Conservation (phyloP, 2,797 vertebrate species). For the Crax fasciolata region DNA sequence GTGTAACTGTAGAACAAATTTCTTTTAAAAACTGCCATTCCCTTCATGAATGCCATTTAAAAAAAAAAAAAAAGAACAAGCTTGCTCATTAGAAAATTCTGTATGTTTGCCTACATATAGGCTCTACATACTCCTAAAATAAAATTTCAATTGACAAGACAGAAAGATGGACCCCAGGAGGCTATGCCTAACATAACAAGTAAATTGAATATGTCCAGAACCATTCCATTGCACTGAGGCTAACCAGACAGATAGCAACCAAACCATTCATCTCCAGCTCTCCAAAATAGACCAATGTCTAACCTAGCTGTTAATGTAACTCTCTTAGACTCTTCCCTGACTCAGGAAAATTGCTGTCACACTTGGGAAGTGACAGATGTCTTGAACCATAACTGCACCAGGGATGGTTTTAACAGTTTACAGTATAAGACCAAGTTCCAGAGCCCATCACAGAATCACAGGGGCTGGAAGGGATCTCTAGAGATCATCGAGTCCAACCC, state of each 20-base stretch:
- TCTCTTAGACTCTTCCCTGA: not conserved
- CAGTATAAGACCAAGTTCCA: not conserved
- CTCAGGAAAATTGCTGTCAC: not conserved
- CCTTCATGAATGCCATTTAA: not conserved
- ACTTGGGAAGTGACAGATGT: constrained; percentile 4
- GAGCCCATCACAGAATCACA: not conserved
- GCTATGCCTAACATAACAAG: not conserved
- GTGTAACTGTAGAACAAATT: not conserved
- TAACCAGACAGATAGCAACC: not conserved
- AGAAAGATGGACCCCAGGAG: not conserved
- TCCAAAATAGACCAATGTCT: not conserved
- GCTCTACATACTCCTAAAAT: not conserved
- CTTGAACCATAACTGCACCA: not conserved
- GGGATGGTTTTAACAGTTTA: not conserved
- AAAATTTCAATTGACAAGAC: not conserved
- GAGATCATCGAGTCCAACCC: too few species aligned
- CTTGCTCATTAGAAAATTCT: not conserved
- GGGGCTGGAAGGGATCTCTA: too few species aligned
- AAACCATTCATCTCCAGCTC: not conserved
- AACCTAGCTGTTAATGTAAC: constrained; percentile 1
- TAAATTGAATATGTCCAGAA: not conserved
- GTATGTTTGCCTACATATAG: not conserved
- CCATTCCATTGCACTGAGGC: not conserved
- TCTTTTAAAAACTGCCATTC: not conserved
- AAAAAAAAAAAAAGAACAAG: not conserved